Conservation (phyloP, 2,113 vertebrate genomes). For the Tauraco erythrolophus region DNA sequence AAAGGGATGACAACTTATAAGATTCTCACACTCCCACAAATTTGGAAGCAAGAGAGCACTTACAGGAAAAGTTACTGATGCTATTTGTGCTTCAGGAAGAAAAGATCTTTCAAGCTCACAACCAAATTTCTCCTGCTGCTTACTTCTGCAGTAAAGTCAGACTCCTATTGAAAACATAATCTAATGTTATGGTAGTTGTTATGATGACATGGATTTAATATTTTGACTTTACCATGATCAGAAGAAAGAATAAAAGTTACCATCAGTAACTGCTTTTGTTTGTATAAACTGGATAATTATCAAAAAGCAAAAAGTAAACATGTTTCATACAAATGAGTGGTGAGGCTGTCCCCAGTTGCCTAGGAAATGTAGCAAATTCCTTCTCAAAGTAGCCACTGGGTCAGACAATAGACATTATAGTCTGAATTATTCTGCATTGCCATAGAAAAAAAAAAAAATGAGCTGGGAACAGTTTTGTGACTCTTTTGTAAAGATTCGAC, state of each 20-base stretch:
- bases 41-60: not conserved
- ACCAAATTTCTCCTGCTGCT: not conserved
- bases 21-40: not conserved
- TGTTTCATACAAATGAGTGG: not conserved
- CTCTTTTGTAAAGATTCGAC: not conserved
- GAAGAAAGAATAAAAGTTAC: slow-evolving; percentile 27
- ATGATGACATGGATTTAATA: slow-evolving; percentile 35
- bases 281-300: not conserved
- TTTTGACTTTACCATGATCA: slow-evolving; percentile 41
- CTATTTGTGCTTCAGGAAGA: not conserved
- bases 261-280: not conserved
- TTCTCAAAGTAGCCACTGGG: not conserved
- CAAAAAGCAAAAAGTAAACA: slow-evolving; percentile 34
- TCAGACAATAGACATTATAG: not conserved
- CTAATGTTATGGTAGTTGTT: slow-evolving; percentile 48
- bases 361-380: not conserved
- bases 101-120: not conserved
- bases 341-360: not conserved
- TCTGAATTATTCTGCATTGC: not conserved
- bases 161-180: slow-evolving; percentile 13
- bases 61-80: not conserved
- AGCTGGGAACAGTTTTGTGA: not conserved
- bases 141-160: slow-evolving; percentile 22
- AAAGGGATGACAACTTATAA: not conserved
- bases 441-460: not conserved